Evolutionary conservation across 2,797 vertebrate species (phyloP).

Genomic region (Xenops minutus): DNA sequence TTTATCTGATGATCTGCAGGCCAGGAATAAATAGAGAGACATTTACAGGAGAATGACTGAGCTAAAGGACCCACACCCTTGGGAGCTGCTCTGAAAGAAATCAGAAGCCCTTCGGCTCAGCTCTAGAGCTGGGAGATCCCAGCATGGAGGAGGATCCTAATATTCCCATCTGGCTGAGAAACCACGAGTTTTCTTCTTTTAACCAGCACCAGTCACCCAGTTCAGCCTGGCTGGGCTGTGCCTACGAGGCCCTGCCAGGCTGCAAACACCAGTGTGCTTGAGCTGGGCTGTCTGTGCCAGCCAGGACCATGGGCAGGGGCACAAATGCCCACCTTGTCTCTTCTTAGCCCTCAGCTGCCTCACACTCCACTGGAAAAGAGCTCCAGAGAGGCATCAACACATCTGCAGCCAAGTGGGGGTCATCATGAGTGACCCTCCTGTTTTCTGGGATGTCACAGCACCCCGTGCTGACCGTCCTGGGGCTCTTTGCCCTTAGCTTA

Average conservation of each 20-base stretch:
- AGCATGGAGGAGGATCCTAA: not conserved
- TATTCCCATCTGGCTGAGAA: not conserved
- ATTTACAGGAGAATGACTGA: conserved; percentile 23
- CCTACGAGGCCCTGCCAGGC: fast-evolving
- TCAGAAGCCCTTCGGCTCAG: not conserved
- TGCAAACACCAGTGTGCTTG: not conserved
- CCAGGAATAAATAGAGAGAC: conserved; percentile 14
- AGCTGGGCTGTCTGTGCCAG: not conserved
- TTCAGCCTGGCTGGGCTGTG: not conserved
- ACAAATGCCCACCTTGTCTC: not conserved
- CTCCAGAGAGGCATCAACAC: not conserved
- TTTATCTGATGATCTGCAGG: conserved; percentile 50
- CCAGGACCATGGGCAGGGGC: not conserved
- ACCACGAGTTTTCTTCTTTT: not conserved
- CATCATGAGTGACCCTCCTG: fast-evolving
- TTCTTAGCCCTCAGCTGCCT: not conserved
- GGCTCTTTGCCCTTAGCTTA: not conserved
- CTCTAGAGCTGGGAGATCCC: not conserved
- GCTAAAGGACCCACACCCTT: not conserved
- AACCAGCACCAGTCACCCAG: not conserved
- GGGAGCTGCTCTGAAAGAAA: not conserved
- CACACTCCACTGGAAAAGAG: not conserved
- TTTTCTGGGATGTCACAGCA: not conserved
- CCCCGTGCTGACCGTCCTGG: not conserved
- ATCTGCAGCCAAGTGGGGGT: not conserved